These are phyloP conservation scores for Trididemnum nubilum DNA, from an alignment of 23 tunicate species.

Conservation along the genomic window DNA sequence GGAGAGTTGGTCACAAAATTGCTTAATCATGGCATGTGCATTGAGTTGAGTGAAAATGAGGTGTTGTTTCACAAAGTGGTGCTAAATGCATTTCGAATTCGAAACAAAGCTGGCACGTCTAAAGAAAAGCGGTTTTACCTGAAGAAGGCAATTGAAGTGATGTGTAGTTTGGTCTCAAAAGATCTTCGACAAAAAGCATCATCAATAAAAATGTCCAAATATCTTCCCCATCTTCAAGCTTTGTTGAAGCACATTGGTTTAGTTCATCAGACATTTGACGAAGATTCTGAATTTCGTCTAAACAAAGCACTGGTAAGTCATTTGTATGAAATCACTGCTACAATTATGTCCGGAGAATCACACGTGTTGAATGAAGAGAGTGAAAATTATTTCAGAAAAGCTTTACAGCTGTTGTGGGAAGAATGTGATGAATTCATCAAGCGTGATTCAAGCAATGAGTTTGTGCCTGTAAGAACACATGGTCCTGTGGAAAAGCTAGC, in stretches of 20 bases:
- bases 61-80: conserved; percentile 53
- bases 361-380: not conserved
- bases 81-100: conserved; percentile 39
- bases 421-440: not conserved
- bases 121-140: not conserved
- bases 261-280: not conserved
- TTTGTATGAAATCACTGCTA: conserved; percentile 40
- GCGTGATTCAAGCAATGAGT: not conserved
- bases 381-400: conserved; percentile 8
- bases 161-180: conserved; percentile 43
- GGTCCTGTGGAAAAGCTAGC: conserved; percentile 2
- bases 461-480: not conserved
- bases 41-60: conserved; percentile 22
- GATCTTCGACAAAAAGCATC: conserved; percentile 34
- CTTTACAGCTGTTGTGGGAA: conserved; percentile 33
- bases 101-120: not conserved
- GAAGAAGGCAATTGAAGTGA: conserved; percentile 14
- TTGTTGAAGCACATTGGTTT: conserved; percentile 6
- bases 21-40: conserved; percentile 33
- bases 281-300: not conserved
- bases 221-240: conserved; percentile 18
- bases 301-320: conserved; percentile 17
- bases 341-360: conserved; percentile 20
- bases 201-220: conserved; percentile 13
- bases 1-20: conserved; percentile 40